Conservation (phyloP, 2,888 invertebrate species). For the Mythimna ferrago region DNA sequence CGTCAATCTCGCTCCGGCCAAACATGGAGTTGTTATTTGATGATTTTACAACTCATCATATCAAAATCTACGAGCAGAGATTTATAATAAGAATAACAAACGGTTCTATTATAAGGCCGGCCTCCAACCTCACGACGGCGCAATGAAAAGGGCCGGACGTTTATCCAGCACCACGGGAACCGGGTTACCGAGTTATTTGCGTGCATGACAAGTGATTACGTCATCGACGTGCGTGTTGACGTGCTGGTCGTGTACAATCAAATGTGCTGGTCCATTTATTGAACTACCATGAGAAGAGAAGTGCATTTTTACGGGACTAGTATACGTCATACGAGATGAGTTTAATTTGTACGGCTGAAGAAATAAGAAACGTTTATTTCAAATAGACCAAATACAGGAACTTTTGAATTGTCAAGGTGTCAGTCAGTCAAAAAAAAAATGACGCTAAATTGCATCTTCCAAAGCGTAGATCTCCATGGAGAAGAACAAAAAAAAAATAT, state of each 20-base stretch:
- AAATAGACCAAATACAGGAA: too few species aligned
- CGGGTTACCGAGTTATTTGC: conserved; percentile 74
- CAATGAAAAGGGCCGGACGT: conserved; percentile 63
- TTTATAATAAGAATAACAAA: conserved; percentile 35
- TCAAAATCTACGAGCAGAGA: conserved; percentile 4
- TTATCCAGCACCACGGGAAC: conserved; percentile 63
- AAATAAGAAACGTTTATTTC: neutral
- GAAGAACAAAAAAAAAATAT: too few species aligned
- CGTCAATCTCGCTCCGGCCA: neutral
- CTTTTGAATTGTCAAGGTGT: too few species aligned
- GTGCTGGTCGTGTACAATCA: conserved; percentile 26
- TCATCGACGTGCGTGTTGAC: conserved; percentile 60
- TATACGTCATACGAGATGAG: neutral
- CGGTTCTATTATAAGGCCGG: conserved; percentile 49
- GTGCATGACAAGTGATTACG: conserved; percentile 71
- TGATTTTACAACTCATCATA: neutral
- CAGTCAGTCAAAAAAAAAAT: too few species aligned
- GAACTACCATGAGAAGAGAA: neutral
- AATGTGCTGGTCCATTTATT: neutral
- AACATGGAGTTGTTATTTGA: too few species aligned
- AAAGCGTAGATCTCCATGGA: too few species aligned
- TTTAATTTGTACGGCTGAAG: neutral
- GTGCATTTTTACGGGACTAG: neutral
- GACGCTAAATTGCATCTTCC: too few species aligned
- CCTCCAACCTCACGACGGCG: conserved; percentile 47